Evolutionary conservation across 2,888 invertebrate genomes (phyloP), one percentile per base, ranked within the genome.

Genomic region (Phortica okadai): DNA sequence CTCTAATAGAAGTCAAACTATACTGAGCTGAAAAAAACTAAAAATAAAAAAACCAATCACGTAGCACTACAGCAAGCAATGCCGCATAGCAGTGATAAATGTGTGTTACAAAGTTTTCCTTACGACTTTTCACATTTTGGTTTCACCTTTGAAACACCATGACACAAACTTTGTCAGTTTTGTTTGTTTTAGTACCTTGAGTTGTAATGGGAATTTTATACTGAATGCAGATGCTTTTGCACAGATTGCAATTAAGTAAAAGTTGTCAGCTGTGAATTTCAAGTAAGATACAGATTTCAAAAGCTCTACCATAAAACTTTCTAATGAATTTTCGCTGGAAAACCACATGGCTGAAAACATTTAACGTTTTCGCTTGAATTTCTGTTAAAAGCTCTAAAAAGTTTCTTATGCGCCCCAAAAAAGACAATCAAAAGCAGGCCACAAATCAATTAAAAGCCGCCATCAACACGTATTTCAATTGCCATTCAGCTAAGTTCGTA

Each of bases 401-500:
- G 50, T 14, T 50, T 50, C 14, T 50, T 50, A 64, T 11, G 10
- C 14, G 10, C 14, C 14, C 1, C 64, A 33, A 64, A 64, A 64
- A 64, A 11, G 50, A 33, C 64, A 64, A 64, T 64, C 64, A 41
- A 59, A 8, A 10, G 64, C 64, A 64, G 16, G 33, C 25, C 64
- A 11, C 41, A 33, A 64, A 64, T 33, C 64, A 33, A 64, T 64
- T 64, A 33, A 64, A 64, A 64, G 41, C 14, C 41, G 21, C 50
- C 50, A 50, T 64, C 41, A 33, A 8, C 21, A 33, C 64, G 25
- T 14, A 50, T 50, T 50, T 50, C 50, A 50, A 50, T 50, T 50
- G 50, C 50, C 14, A 11, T 50, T 50, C 6, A 50, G 8, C 14
- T 50, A 14, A 50, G 50, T 50, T 50, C 6, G 50, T 33, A 33